Evolutionary conservation across 2,113 vertebrate species (phyloP), one percentile per base, ranked within the genome.

Genomic region (Saimiri boliviensis): DNA sequence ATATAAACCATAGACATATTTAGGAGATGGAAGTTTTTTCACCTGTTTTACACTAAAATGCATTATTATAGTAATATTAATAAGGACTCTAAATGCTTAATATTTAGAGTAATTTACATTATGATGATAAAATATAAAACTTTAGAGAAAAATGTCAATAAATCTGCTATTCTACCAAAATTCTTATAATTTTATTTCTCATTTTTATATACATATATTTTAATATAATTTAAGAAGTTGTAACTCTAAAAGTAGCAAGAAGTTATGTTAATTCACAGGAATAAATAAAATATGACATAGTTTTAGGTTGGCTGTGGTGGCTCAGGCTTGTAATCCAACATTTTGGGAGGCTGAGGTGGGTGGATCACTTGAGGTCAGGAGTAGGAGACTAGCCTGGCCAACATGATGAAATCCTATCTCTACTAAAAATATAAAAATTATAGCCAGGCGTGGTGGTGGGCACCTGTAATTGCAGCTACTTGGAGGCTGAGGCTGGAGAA

Each of bases 101-200:
- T 73, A 85, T 71, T 95, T 77, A 71, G 91, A 96, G 74, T 68
- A 86, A 82, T 45, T 71, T 85, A 73, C 47, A 74, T 80, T 74
- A 58, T 89, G 92, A 49, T 94, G 23, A 56, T 86, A 79, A 27
- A 70, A 74, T 63, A 37, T 3, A n/a, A 71, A 73, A 82, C 79
- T 96, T 92, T 89, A 80, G 81, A 74, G 58, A 83, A 86, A 93
- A 93, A 32, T n/a, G n/a, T 79, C 23, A 49, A 32, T 45, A 66
- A 86, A 86, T 85, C 7, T 70, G 27, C 20, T 83, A 70, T 16
- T 21, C 40, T 86, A 68, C 25, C 32, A 95, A 95, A 92, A 80
- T 91, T 80, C 74, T 63, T 85, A 54, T 32, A 42, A 54, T 54
- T 92, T 87, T 47, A 77, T 60, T 74, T 68, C 47, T 96, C 49